Percentiles rank a stretch among this genome's conserved stretches.
Conservation (phyloP, 2,797 vertebrate species). For the Sebastes itinus region DNA sequence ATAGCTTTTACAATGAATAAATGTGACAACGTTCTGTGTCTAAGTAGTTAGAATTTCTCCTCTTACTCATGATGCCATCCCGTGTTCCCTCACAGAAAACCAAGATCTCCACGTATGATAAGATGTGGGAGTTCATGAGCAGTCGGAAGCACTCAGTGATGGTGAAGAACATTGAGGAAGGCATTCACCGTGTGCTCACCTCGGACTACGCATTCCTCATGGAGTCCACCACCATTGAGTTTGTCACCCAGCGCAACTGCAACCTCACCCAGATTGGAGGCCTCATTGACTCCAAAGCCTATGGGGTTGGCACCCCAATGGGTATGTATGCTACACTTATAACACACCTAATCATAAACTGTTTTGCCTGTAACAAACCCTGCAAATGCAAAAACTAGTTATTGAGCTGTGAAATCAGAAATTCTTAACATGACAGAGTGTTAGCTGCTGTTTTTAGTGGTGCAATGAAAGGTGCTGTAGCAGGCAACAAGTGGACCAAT, state of each 20-base stretch:
- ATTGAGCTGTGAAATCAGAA: neutral
- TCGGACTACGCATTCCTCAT: conserved; percentile 98
- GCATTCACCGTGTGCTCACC: conserved; percentile 95
- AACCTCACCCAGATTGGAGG: conserved; percentile 98
- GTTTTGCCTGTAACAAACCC: neutral
- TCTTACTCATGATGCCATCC: neutral
- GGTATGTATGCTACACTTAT: conserved; percentile 82
- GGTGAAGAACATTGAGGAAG: conserved; percentile 96
- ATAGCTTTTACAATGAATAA: neutral
- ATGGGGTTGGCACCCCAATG: conserved; percentile 97
- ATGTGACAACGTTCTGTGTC: neutral
- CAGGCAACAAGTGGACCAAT: neutral
- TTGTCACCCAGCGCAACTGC: conserved; percentile 95
- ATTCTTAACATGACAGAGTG: neutral
- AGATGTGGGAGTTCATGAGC: conserved; percentile 99
- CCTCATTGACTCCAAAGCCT: conserved; percentile 97
- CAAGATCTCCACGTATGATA: conserved; percentile 98
- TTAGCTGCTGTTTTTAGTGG: neutral
- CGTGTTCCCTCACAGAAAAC: conserved; percentile 89
- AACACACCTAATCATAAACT: neutral
- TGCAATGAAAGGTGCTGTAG: neutral
- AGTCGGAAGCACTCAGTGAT: conserved; percentile 96
- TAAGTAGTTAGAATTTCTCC: neutral
- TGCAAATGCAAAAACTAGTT: neutral
- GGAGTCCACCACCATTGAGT: conserved; percentile 98